These are phyloP conservation scores for Acanthochromis polyacanthus DNA, from an alignment of 2,113 vertebrate genomes.

Conservation along the genomic window DNA sequence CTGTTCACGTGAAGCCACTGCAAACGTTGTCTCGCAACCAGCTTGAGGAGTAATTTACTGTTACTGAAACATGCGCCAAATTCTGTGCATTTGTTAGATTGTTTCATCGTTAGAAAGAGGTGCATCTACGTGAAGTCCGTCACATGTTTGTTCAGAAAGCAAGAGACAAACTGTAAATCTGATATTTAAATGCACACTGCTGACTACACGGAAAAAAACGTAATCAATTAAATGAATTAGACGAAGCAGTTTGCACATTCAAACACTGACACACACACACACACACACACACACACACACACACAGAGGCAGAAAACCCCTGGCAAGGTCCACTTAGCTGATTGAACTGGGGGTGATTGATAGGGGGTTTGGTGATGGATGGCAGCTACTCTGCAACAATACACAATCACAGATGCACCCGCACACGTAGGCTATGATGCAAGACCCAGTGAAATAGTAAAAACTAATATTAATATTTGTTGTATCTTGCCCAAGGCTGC, in stretches of 20 bases:
- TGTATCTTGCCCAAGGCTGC: constrained; percentile 53
- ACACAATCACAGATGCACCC: constrained; percentile 12
- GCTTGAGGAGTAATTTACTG: constrained; percentile 2
- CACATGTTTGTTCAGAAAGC: not conserved
- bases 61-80: not conserved
- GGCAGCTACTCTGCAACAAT: constrained; percentile 33
- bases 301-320: constrained; percentile 30
- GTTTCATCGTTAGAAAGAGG: constrained; percentile 13
- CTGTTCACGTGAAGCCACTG: constrained; percentile 9
- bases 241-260: constrained; percentile 24
- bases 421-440: constrained; percentile 21
- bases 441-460: constrained; percentile 47
- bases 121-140: constrained; percentile 11
- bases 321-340: constrained; percentile 65
- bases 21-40: not conserved
- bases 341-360: constrained; percentile 75
- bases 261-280: constrained; percentile 40
- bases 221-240: constrained; percentile 51
- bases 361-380: constrained; percentile 64
- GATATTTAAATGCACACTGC: constrained; percentile 47
- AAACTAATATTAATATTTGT: constrained; percentile 66
- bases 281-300: constrained; percentile 51
- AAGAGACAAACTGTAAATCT: constrained; percentile 43
- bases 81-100: not conserved
- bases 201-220: constrained; percentile 49